Evolutionary conservation across 1,140 invertebrate species (phyloP), one percentile per base, ranked within the genome.

Genomic region (Spodoptera frugiperda): DNA sequence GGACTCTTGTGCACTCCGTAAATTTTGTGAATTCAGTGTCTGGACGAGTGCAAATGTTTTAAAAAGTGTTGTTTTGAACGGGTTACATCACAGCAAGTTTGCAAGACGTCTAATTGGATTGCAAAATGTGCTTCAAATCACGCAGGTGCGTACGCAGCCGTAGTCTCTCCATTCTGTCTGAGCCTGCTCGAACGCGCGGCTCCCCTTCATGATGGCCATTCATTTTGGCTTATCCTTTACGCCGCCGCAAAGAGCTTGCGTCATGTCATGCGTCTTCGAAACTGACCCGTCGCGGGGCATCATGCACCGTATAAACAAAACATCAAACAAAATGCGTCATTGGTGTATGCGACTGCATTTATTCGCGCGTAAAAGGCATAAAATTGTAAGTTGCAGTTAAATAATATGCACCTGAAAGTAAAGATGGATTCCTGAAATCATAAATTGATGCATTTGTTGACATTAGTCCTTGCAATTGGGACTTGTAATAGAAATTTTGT

Each of bases 141-240:
- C 96, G 96, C 97, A 97, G 97, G 97, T 97, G 97, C 97, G 97
- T 97, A 97, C 97, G 97, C 97, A 97, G 96, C 95, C 96, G 96
- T 97, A 96, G 95, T 96, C 95, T 96, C 95, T 95, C 95, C 95
- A 96, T 95, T 95, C 96, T 96, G 95, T 96, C 96, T 97, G 97
- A 95, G 96, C 96, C 95, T 97, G 97, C 96, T 97, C 97, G 93
- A 93, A 94, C 89, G 89, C 92, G 93, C 92, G 91, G 91, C 87
- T 85, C 84, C 89, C 92, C 91, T 93, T 90, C 89, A 93, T 94
- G 91, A 91, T 94, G 91, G 93, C 93, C 92, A 93, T 93, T 93
- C 92, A 93, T 94, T 94, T 94, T 89, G 90, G 89, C 87, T 93
- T 93, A 93, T 92, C 92, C 92, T 94, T 94, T 92, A 93, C 91